These are phyloP conservation scores for Ophion obscuratus DNA, from an alignment of 2,888 invertebrate genomes.

Conservation along the genomic window DNA sequence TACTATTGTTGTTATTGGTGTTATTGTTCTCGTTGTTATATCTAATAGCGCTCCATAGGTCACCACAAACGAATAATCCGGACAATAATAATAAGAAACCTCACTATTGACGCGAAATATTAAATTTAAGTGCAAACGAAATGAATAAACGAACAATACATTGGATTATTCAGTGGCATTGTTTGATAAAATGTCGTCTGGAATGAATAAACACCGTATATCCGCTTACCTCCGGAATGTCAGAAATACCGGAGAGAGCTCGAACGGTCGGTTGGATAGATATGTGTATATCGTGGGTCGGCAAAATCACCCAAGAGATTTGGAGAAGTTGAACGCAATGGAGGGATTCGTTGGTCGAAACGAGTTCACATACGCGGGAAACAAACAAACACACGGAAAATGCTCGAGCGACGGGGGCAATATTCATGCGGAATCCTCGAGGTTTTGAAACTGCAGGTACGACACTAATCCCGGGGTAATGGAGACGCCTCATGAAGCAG, in stretches of 20 bases:
- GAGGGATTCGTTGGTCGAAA: constrained; percentile 26
- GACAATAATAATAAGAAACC: neutral
- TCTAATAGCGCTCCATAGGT: neutral
- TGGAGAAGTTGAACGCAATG: constrained; percentile 11
- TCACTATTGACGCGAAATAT: neutral
- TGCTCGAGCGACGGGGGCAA: constrained; percentile 7
- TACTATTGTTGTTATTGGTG: neutral
- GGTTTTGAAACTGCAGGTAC: constrained; percentile 20
- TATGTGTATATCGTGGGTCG: neutral
- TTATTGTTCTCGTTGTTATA: neutral
- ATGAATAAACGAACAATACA: neutral
- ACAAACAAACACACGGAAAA: constrained; percentile 28
- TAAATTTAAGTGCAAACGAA: neutral
- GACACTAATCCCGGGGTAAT: constrained; percentile 32
- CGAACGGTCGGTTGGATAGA: neutral
- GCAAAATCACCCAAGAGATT: neutral
- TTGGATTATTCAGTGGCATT: neutral
- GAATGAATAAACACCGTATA: neutral
- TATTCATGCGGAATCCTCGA: constrained; percentile 25
- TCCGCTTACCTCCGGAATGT: neutral
- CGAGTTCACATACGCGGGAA: constrained; percentile 13
- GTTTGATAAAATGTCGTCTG: neutral
- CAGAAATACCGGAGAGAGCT: neutral
- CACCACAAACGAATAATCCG: neutral
- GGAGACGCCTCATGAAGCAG: constrained; percentile 40